Percentiles rank a stretch among this genome's conserved stretches.
phyloP scores from a whole-genome alignment of 2,888 invertebrate species.

The Caenorhabditis afra region DNA sequence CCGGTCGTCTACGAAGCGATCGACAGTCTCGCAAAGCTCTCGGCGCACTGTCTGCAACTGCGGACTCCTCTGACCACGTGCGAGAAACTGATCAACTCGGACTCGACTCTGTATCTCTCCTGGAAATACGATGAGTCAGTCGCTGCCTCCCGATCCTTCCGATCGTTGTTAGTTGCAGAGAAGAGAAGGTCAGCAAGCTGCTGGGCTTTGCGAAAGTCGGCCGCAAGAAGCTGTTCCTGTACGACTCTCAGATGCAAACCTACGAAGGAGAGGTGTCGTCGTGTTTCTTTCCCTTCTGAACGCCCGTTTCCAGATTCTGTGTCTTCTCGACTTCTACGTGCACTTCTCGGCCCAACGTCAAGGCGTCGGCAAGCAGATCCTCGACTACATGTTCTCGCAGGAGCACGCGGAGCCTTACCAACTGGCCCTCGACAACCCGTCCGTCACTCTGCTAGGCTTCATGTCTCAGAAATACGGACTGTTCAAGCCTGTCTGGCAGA shows the following conservation, averaged over 20 bases:
- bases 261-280: conserved; percentile 83
- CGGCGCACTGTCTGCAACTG: conserved; percentile 71
- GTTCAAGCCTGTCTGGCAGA: conserved; percentile 86
- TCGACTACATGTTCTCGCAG: conserved; percentile 88
- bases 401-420: conserved; percentile 72
- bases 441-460: conserved; percentile 90
- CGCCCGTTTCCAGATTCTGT: conserved; percentile 84
- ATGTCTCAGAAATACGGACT: conserved; percentile 88
- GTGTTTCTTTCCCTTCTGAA: neutral
- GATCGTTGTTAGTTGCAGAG: conserved; percentile 67
- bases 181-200: conserved; percentile 67
- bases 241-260: conserved; percentile 73
- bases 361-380: conserved; percentile 90
- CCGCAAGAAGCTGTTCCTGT: conserved; percentile 90
- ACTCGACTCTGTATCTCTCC: conserved; percentile 72
- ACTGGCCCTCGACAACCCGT: conserved; percentile 93
- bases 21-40: conserved; percentile 68
- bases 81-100: conserved; percentile 71
- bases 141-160: neutral
- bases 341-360: conserved; percentile 89
- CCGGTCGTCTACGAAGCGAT: conserved; percentile 64
- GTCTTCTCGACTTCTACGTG: conserved; percentile 94
- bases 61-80: conserved; percentile 69
- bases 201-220: conserved; percentile 93
- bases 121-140: conserved; percentile 75